A percentile compares a stretch with the other conserved stretches of the same genome.
Evolutionary conservation across 2,888 invertebrate species (phyloP).

Genomic region (Orthosia gothica): DNA sequence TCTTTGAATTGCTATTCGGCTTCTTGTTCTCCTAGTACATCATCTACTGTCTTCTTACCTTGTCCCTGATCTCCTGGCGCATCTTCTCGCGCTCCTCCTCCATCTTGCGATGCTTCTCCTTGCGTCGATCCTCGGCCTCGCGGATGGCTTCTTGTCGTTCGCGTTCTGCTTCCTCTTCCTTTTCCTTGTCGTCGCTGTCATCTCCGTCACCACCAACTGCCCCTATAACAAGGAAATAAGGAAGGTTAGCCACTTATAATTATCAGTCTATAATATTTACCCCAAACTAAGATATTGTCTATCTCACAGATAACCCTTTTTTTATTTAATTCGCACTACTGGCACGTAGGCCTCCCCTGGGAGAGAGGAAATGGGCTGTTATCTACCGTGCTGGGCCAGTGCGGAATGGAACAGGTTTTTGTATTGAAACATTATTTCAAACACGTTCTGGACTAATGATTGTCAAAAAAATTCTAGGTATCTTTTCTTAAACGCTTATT

Average conservation of each 20-base stretch:
- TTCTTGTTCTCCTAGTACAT: neutral
- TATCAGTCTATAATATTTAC: no score
- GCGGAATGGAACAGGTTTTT: no score
- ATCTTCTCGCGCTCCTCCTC: constrained; percentile 99
- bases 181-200: constrained; percentile 98
- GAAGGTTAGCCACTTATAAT: constrained; percentile 5
- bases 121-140: constrained; percentile 99
- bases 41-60: constrained; percentile 93
- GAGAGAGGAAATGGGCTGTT: no score
- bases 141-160: constrained; percentile 99
- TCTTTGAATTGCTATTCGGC: neutral
- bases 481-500: no score
- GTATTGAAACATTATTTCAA: no score
- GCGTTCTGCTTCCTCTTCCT: constrained; percentile 99
- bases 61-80: constrained; percentile 99
- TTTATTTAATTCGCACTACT: no score
- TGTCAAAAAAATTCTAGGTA: no score
- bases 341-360: no score
- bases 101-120: constrained; percentile 99
- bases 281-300: no score
- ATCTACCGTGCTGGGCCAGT: no score
- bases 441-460: no score
- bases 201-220: constrained; percentile 97
- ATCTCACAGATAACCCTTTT: no score
- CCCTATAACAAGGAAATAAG: constrained; percentile 90